Conservation (phyloP, 1,140 invertebrate species). For the Phymorhynchus buccinoides region DNA sequence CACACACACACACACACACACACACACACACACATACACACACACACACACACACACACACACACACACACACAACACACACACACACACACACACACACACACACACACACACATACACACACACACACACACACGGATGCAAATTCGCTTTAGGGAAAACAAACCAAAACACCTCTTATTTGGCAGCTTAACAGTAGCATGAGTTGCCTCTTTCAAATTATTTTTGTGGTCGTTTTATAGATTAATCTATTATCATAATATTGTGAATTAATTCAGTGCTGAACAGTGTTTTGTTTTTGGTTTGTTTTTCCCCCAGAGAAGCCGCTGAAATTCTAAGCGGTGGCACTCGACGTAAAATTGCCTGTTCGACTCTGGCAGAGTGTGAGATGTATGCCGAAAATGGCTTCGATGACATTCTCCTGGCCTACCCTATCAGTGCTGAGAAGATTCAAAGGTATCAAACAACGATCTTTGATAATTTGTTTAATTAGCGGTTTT, state of each 20-base stretch:
- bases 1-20: background rate
- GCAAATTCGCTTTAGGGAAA: too few species aligned
- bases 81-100: too few species aligned
- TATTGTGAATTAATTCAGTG: background rate
- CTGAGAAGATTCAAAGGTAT: conserved; percentile 62
- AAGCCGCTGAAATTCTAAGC: conserved; percentile 65
- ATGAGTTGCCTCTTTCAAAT: background rate
- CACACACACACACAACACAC: too few species aligned
- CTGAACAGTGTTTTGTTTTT: background rate
- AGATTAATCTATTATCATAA: background rate
- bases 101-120: too few species aligned
- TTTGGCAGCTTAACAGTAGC: too few species aligned
- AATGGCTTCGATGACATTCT: conserved; percentile 72
- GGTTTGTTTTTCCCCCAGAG: conserved; percentile 49
- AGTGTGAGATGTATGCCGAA: conserved; percentile 70
- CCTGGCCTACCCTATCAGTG: conserved; percentile 63
- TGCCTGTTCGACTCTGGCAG: conserved; percentile 69
- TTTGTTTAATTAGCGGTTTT: background rate
- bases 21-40: background rate
- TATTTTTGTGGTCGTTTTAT: too few species aligned
- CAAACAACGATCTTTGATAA: background rate
- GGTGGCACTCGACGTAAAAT: conserved; percentile 63
- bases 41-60: too few species aligned
- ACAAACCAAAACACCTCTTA: too few species aligned
- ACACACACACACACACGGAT: too few species aligned